Base-by-base conservation (phyloP, 1,140 invertebrate species). In the Saccostrea glomerata region DNA sequence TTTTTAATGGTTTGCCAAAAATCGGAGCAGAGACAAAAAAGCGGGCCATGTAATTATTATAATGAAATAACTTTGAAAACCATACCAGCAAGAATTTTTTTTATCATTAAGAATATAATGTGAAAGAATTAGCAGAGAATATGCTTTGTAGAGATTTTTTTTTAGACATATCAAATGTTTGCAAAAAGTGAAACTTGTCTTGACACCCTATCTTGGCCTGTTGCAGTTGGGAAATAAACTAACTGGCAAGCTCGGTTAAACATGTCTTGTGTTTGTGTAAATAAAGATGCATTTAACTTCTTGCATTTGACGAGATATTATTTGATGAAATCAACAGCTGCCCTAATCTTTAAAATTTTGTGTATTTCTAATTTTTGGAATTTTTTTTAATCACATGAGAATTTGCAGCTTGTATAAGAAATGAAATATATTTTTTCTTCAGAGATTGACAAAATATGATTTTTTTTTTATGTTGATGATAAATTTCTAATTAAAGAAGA, bases 201-300 rank as follows among this genome's bases (percentile, higher is more conserved):
- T 77, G 70, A 77, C 70, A 77, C 70, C 70, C 30, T 30, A 77
- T 77, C 70, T 77, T 25, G 30, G 70, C 30, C 70, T 36, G 70
- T 30, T 77, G 70, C 70, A 77, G 70, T 77, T 77, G 25, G 25
- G 70, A 77, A 77, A 77, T 77, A 77, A 77, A 77, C 70, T 77
- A 36, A 77, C 23, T 30, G 70, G 70, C 70, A 77, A 36, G 25
- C 70, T 36, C 70, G 9, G 70, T 77, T 77, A 77, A 77, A 77
- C 70, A 77, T 36, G 70, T 30, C 70, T 77, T 77, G 15, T 77
- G 70, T 77, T 77, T 77, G 70, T 77, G 25, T 77, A 77, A 77
- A 77, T 77, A 77, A 77, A 77, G 70, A 77, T 77, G 70, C 70
- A 77, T 77, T 77, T 77, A 77, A 77, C 70, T 77, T 77, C 70